Evolutionary conservation across 2,888 invertebrate species (phyloP), one percentile per base, ranked within the genome.

Genomic region (Lasioglossum marginatum): DNA sequence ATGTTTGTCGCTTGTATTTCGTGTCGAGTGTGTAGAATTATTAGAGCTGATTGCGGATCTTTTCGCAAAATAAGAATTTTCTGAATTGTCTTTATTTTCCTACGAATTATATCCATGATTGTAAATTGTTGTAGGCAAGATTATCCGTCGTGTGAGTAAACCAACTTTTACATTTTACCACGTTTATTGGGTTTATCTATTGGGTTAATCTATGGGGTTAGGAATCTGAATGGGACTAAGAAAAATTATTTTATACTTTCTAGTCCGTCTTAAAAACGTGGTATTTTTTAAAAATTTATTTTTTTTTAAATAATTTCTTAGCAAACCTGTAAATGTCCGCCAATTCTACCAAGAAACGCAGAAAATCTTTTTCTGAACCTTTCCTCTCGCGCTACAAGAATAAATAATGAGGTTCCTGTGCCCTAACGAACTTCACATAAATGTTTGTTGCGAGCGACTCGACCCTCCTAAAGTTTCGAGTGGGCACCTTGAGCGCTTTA

Each of bases 401-500:
- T 70, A 37, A 70, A 70, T 40, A 70, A 70, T n/a, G 70, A 70
- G 70, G n/a, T n/a, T 43, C 43, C 60, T 23, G 14, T 14, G 76
- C 43, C 12, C 57, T 23, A 76, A 63, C 23, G 31, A 76, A 63
- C 16, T 76, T 74, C 23, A 34, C 76, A 14, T 43, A 40, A 70
- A 43, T 43, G 43, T 66, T 37, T 45, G 34, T 68, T 68, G 77
- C 77, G n/a, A 66, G 34, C 63, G 43, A 34, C 45, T 45, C 63
- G 45, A 37, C 34, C 48, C 77, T 77, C 66, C 45, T 34, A 34
- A 68, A n/a, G 40, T 48, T 68, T 37, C 66, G 48, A 77, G 66
- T 45, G n/a, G 23, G 37, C 34, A 63, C 60, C 63, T 52, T 4
- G 43, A 60, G 48, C 77, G n/a, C 31, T 72, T 83, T 68, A 77